Percentiles rank a stretch among this genome's conserved stretches.
Conservation (phyloP, 1,140 invertebrate species). For the Drosophila ercepeae region DNA sequence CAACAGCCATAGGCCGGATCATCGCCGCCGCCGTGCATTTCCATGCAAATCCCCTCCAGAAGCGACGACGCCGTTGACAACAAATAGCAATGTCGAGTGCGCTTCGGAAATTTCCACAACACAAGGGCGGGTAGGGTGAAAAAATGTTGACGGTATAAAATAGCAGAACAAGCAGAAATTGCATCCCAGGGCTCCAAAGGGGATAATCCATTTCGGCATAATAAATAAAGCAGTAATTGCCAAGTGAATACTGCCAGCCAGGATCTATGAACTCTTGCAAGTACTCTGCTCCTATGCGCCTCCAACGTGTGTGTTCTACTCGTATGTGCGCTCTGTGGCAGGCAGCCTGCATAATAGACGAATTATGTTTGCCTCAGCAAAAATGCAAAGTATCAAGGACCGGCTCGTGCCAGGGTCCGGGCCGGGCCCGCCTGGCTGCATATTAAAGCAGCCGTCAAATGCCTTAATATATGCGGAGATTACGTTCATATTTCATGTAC, state of each 20-base stretch:
- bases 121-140: constrained; percentile 7
- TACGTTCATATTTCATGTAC: constrained; percentile 59
- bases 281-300: not conserved
- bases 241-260: constrained; percentile 60
- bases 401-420: not conserved
- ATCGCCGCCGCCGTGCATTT: constrained; percentile 11
- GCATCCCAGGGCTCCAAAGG: constrained; percentile 57
- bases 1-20: constrained; percentile 24
- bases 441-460: constrained; percentile 67
- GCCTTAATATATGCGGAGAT: constrained; percentile 55
- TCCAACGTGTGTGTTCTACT: constrained; percentile 5
- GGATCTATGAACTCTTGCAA: constrained; percentile 53
- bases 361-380: constrained; percentile 76
- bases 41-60: constrained; percentile 24
- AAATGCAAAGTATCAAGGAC: constrained; percentile 67
- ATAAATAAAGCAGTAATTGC: constrained; percentile 82
- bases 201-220: constrained; percentile 83
- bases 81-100: constrained; percentile 6
- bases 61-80: constrained; percentile 12
- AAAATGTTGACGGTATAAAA: constrained; percentile 60
- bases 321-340: constrained; percentile 41
- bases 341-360: constrained; percentile 61
- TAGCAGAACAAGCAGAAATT: constrained; percentile 68
- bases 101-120: constrained; percentile 31
- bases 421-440: constrained; percentile 29